Base-by-base conservation (phyloP, 2,113 vertebrate genomes). In the Festucalex cinctus region DNA sequence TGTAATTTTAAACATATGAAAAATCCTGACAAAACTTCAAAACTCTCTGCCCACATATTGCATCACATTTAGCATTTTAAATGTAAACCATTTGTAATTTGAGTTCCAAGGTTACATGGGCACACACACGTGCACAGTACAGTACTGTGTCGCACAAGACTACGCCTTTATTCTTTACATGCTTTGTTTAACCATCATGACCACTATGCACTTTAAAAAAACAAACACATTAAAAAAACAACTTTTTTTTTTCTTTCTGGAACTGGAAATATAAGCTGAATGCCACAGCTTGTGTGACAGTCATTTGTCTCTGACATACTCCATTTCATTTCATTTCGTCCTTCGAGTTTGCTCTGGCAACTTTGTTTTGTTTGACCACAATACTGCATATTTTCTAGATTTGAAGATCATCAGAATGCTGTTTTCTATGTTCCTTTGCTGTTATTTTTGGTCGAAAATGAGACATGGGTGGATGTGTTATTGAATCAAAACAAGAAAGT, bases 101-200 rank as follows among this genome's bases (percentile, higher is more conserved):
- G 48, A n/a, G 48, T 49, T n/a, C 19, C 17, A 46, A 46, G 43
- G 16, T 46, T 46, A 46, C 19, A 49, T 49, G 48, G 48, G 7
- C 48, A 2, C 20, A n/a, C 10, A 5, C 12, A 54, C 24, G 13
- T 16, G 28, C 24, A 28, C 14, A 26, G 12, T 16, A 8, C 12
- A 56, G 13, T 56, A 5, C 6, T 56, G 9, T 28, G 74, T 73
- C 87, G 86, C 65, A 76, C 32, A 68, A 74, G 69, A 78, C 64
- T 71, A 71, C 64, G 39, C 1, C n/a, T 75, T n/a, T 62, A 12
- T 73, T 75, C 65, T 71, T 2, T 49, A 3, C 9, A 20, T 2
- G 46, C 17, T 49, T 56, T 56, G 53, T 12, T 28, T 17, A 56
- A 26, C 53, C 24, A 56, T 28, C 13, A 56, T 56, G 28, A 28